Conservation (phyloP, 2,797 vertebrate species). For the Echiichthys vipera region DNA sequence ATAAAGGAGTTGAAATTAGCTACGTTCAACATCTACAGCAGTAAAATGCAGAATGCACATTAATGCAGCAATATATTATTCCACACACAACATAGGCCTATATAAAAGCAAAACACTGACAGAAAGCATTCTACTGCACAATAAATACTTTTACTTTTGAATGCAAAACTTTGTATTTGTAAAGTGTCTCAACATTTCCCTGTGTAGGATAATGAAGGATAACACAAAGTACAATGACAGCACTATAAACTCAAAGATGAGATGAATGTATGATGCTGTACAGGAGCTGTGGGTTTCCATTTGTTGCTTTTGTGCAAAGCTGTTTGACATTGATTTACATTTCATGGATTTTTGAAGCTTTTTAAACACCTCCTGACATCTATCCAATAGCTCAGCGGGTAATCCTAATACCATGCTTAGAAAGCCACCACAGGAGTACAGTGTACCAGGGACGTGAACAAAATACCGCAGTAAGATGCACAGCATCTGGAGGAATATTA, state of each 20-base stretch:
- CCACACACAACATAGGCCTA: too few relatives aligned
- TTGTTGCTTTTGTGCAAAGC: conserved; percentile 4
- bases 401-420: conserved; percentile 11
- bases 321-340: conserved; percentile 32
- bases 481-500: neutral
- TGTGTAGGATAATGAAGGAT: neutral
- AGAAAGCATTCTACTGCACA: neutral
- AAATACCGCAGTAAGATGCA: conserved; percentile 5
- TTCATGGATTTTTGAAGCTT: conserved; percentile 15
- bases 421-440: conserved; percentile 16
- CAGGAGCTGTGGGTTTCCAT: neutral
- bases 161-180: too few relatives aligned
- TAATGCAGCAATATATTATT: neutral
- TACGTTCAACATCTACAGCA: neutral
- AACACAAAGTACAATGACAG: neutral
- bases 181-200: neutral
- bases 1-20: neutral
- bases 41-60: neutral
- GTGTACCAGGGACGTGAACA: conserved; percentile 9
- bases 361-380: conserved; percentile 30
- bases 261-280: neutral
- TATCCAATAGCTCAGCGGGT: conserved; percentile 37
- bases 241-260: too few relatives aligned
- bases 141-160: too few relatives aligned
- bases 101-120: neutral